These are phyloP conservation scores for Zophobas morio DNA, from an alignment of 1,140 invertebrate genomes.

Conservation along the genomic window DNA sequence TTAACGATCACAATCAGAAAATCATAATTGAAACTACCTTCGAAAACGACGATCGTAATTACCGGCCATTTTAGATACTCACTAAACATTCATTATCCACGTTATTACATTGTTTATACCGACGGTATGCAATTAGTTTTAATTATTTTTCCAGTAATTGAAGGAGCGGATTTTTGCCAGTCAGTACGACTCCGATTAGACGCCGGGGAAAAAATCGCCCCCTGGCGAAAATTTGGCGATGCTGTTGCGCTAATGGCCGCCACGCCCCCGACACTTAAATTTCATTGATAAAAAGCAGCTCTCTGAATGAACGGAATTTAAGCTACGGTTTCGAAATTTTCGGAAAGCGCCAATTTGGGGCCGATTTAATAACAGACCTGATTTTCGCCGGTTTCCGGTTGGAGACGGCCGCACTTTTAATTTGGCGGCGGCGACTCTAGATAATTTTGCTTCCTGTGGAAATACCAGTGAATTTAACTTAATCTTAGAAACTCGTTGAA, in stretches of 20 bases:
- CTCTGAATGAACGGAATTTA: conserved; percentile 36
- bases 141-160: conserved; percentile 37
- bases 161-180: not conserved
- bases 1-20: conserved; percentile 50
- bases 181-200: not conserved
- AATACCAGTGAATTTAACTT: too few relatives aligned
- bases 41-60: conserved; percentile 46
- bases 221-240: not conserved
- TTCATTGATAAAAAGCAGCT: conserved; percentile 45
- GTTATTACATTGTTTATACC: conserved; percentile 34
- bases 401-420: not conserved
- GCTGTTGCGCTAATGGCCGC: conserved; percentile 4
- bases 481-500: too few relatives aligned
- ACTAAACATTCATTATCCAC: conserved; percentile 15
- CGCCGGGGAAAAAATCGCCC: not conserved
- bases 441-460: too few relatives aligned
- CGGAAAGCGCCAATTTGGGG: conserved; percentile 4
- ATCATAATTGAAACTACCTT: conserved; percentile 52
- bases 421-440: too few relatives aligned
- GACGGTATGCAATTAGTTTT: conserved; percentile 22
- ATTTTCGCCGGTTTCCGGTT: conserved; percentile 13
- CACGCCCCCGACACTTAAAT: conserved; percentile 42
- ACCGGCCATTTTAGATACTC: conserved; percentile 44
- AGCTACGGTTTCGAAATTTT: conserved; percentile 26
- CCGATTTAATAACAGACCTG: not conserved